Base-by-base conservation (phyloP, 2,113 vertebrate species). In the Aspiorhynchus laticeps region DNA sequence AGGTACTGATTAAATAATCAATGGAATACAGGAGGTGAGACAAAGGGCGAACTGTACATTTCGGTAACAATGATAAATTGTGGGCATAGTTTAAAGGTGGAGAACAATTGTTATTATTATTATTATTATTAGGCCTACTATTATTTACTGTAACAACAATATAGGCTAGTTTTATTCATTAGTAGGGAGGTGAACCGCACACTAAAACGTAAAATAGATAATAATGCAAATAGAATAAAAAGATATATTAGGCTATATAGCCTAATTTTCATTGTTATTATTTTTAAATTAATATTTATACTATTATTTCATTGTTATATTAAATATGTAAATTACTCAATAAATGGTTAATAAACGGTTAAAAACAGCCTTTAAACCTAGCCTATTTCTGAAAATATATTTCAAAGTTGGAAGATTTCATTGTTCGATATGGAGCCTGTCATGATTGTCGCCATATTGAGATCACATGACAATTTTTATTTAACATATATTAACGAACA, bases 1-100 rank as follows among this genome's bases (percentile, higher is more conserved):
- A 73, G n/a, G 21, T 73, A 11, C n/a, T 24, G 19, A 73, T 73
- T 24, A 73, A 73, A 73, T 73, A 73, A 71, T 71, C 31, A 71
- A 41, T n/a, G 1, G 36, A 12, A 73, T 10, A 73, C 69, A 73
- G 69, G 19, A 41, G 36, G 36, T 5, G 69, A 73, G 19, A 24
- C 19, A 24, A 24, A 38, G 69, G 33, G 12, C 1, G 19, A 38
- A 24, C 33, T 38, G 33, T 73, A 28, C 0, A 76, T 46, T 15
- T 48, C 5, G 74, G 7, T 38, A 73, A 73, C 14, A 77, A 26
- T 4, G 8, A 78, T 53, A 21, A 21, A 53, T 21, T 53, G 48
- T 78, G 28, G 15, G 26, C 17, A 53, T 6, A 28, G 43, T 48
- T 24, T 46, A 48, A 28, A 43, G 2, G n/a, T 3, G 31, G 51